Conservation (phyloP, 53 echinoderm and acorn worm species). For the Arbacia lixula region DNA sequence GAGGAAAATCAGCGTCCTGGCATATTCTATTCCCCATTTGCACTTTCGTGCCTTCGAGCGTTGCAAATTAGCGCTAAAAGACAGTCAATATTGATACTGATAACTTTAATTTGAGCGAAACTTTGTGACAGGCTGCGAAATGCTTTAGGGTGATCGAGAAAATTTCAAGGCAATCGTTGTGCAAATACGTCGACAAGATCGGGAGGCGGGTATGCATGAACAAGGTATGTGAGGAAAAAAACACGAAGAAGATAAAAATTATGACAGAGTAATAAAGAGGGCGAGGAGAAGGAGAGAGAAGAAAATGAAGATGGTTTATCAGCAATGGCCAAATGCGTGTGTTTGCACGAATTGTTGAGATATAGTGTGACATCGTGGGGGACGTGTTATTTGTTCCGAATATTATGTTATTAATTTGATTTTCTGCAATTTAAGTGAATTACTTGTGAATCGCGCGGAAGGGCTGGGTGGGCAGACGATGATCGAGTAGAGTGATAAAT, state of each 20-base stretch:
- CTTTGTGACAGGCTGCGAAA: conserved; percentile 42
- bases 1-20: no score
- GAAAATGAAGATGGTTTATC: conserved; percentile 30
- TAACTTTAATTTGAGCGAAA: conserved; percentile 55
- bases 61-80: conserved; percentile 56
- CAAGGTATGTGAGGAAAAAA: not conserved
- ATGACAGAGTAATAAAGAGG: no score
- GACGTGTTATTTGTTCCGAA: conserved; percentile 51
- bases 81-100: conserved; percentile 61
- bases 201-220: not conserved
- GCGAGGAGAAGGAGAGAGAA: conserved; percentile 1
- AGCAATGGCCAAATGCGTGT: conserved; percentile 10
- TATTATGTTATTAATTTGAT: conserved; percentile 52
- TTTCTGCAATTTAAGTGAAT: conserved; percentile 44
- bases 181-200: conserved; percentile 20
- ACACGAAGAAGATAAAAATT: conserved; percentile 3
- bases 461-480: not conserved
- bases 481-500: conserved; percentile 26
- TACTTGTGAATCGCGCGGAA: conserved; percentile 40
- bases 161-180: conserved; percentile 32
- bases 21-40: conserved; percentile 54
- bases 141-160: conserved; percentile 31
- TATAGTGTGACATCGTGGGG: conserved; percentile 22
- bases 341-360: conserved; percentile 31
- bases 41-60: conserved; percentile 48